These are phyloP conservation scores for Iselma pallidipennis DNA, from an alignment of 2,888 invertebrate genomes.

Conservation along the genomic window DNA sequence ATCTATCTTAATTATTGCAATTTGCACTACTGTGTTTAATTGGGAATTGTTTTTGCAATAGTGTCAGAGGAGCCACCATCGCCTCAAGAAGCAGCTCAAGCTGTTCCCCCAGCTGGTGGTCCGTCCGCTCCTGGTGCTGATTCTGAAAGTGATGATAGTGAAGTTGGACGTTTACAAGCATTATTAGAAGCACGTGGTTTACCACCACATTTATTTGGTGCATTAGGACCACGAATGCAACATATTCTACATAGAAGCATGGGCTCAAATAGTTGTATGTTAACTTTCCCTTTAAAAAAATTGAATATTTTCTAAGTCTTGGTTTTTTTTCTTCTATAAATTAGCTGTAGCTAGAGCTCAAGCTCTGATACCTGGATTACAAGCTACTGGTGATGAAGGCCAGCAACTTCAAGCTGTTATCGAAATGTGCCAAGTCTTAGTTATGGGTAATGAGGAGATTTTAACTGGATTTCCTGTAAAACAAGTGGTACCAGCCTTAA, in stretches of 20 bases:
- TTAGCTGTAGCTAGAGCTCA: constrained; percentile 85
- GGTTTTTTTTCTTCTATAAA: constrained; percentile 25
- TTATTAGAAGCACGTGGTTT: constrained; percentile 91
- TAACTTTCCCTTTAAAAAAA: neutral
- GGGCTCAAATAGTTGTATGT: constrained; percentile 76
- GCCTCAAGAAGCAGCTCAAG: constrained; percentile 54
- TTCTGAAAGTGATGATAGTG: constrained; percentile 87
- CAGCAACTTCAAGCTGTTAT: constrained; percentile 96
- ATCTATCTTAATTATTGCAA: neutral
- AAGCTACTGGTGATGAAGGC: constrained; percentile 92
- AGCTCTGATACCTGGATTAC: constrained; percentile 87
- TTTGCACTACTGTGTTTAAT: neutral
- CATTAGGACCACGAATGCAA: constrained; percentile 95
- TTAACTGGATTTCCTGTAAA: constrained; percentile 98
- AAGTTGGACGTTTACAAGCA: constrained; percentile 94
- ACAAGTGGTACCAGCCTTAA: constrained; percentile 94
- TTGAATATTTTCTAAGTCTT: no score
- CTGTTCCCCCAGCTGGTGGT: constrained; percentile 49
- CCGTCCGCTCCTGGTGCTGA: constrained; percentile 59
- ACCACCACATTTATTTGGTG: constrained; percentile 96
- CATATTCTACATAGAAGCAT: constrained; percentile 93
- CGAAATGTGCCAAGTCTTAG: constrained; percentile 97
- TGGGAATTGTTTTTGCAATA: no score
- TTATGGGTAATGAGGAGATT: constrained; percentile 99
- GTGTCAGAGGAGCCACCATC: constrained; percentile 54